Percentiles rank a stretch among this genome's conserved stretches.
phyloP scores from a whole-genome alignment of 2,113 vertebrate genomes.

The Pholis gunnellus region DNA sequence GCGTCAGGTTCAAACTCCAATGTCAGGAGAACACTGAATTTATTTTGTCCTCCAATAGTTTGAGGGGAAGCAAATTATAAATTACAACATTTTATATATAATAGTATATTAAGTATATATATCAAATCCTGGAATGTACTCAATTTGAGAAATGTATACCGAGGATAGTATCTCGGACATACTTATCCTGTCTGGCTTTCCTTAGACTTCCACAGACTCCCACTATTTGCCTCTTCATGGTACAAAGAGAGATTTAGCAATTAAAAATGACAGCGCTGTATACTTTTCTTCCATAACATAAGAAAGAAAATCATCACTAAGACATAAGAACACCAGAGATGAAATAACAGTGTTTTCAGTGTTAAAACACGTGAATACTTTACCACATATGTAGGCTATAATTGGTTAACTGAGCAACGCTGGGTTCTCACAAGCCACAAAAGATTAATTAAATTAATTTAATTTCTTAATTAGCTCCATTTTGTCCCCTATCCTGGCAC shows the following conservation, averaged over 20 bases:
- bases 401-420: conserved; percentile 51
- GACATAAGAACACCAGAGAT: conserved; percentile 6
- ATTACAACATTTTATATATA: conserved; percentile 8
- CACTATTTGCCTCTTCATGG: not conserved
- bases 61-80: not conserved
- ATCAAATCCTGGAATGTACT: conserved; percentile 13
- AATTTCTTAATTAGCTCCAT: conserved; percentile 60
- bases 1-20: conserved; percentile 19
- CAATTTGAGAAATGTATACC: not conserved
- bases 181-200: not conserved
- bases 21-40: conserved; percentile 17
- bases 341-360: conserved; percentile 30
- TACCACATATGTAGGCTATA: conserved; percentile 5
- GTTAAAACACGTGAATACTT: conserved; percentile 30
- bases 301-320: conserved; percentile 8
- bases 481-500: conserved; percentile 27
- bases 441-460: conserved; percentile 59
- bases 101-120: not conserved
- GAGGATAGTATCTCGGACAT: not conserved
- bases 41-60: conserved; percentile 9
- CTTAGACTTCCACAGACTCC: not conserved
- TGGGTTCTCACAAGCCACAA: conserved; percentile 40
- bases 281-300: not conserved
- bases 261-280: conserved; percentile 17
- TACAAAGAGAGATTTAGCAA: not conserved